Evolutionary conservation across 2,797 vertebrate species (phyloP).

Genomic region (Perodicticus potto): DNA sequence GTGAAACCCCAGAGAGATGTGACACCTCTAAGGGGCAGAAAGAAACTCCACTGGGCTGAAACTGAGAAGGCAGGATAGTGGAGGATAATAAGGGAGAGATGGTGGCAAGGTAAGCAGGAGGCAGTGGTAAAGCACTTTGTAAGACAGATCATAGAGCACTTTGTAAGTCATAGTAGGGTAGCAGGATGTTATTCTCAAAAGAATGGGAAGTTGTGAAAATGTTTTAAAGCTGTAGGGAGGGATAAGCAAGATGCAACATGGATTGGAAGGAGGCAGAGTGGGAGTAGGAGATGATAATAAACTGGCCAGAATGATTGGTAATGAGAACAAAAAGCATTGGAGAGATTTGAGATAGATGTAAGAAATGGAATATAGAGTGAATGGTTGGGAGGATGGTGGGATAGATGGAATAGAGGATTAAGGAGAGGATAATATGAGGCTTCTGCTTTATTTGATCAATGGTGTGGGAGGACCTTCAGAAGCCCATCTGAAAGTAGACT

Average conservation of each 20-base stretch:
- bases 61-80: no score
- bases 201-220: neutral
- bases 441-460: neutral
- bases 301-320: neutral
- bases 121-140: neutral
- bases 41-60: neutral
- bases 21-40: neutral
- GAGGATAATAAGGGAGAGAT: neutral
- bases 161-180: neutral
- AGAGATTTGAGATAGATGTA: neutral
- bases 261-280: neutral
- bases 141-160: neutral
- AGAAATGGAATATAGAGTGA: neutral
- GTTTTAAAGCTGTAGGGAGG: neutral
- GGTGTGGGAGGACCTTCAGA: neutral
- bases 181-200: neutral
- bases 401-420: neutral
- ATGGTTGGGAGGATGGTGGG: neutral
- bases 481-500: neutral
- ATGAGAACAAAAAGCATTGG: neutral
- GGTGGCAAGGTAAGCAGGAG: neutral
- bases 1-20: neutral
- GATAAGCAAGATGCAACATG: neutral
- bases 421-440: neutral
- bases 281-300: neutral